Evolutionary conservation across 92 coral and sea anemone species (phyloP), one percentile per base, ranked within the genome.

Genomic region (Siderastrea siderea): DNA sequence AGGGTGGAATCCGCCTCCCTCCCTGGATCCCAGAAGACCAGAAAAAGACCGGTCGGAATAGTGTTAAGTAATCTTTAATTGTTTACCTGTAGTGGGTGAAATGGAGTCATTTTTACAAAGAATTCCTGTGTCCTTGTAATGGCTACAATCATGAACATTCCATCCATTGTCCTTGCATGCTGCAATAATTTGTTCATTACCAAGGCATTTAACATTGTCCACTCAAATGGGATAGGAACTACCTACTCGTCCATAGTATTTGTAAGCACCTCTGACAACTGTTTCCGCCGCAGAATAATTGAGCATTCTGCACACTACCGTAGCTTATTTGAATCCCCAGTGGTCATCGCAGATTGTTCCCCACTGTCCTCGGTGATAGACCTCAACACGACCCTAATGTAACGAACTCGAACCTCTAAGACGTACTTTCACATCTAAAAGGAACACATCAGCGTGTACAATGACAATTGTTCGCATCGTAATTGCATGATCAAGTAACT

Each of bases 291-390:
- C 86, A 26, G 86, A 51, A 54, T 19, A 81, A 50, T 81, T 81
- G 48, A 81, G 67, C 86, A 81, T 81, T 44, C 58, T 81, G 47
- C 86, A 81, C 45, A 81, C 9, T 0, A 81, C 58, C 16, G 65
- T 44, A 54, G 76, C 86, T n/a, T 81, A 77, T 10, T 46, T 53
- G 14, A 53, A 8, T 45, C 77, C 77, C 86, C 86, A 81, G 65
- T 68, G 86, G 72, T 81, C 86, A 7, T 68, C 55, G 50, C 86
- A 81, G 7, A 68, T 46, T 57, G 86, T 68, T 5, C 86, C 86
- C 86, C 86, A 81, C 8, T 5, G 19, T 51, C 77, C 67, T 15
- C 53, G 52, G 44, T 70, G 65, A 68, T 81, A 68, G 9, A 81
- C 64, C 26, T 81, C 86, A n/a, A 81, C 86, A 7, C 86, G 77